Conservation (phyloP, 2,113 vertebrate genomes). For the Channa maculata region DNA sequence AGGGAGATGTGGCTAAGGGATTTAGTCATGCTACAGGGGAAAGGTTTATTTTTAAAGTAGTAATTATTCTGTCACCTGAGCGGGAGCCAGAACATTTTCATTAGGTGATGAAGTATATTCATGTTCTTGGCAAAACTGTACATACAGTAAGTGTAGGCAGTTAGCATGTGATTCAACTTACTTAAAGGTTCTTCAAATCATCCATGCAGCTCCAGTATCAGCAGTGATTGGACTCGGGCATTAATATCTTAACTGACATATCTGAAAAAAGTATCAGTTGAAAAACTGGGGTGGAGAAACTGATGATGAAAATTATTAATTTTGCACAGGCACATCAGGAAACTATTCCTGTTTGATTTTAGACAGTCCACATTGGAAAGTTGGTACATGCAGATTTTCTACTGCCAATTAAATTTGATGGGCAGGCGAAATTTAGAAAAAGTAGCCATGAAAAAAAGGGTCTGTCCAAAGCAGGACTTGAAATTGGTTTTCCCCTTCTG, state of each 20-base stretch:
- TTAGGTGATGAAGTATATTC: slow-evolving; percentile 50
- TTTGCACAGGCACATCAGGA: slow-evolving; percentile 1
- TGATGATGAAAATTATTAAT: background rate
- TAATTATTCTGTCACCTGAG: slow-evolving; percentile 67
- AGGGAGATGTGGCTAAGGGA: slow-evolving; percentile 12
- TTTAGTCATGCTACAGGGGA: slow-evolving; percentile 25
- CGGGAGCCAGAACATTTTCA: slow-evolving; percentile 58
- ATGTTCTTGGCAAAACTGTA: slow-evolving; percentile 22
- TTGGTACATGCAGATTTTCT: slow-evolving; percentile 20
- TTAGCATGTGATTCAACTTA: slow-evolving; percentile 3
- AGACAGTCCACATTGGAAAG: background rate
- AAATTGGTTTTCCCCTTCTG: slow-evolving; percentile 11
- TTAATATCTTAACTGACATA: background rate
- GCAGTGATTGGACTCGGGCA: background rate
- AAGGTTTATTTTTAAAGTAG: slow-evolving; percentile 57
- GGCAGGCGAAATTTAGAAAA: slow-evolving; percentile 27
- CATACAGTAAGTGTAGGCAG: background rate
- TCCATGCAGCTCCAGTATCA: background rate
- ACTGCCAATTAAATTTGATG: slow-evolving; percentile 52
- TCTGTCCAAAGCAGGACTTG: background rate
- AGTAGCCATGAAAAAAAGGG: background rate
- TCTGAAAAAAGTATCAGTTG: background rate
- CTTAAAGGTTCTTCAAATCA: slow-evolving; percentile 1
- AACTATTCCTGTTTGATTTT: background rate
- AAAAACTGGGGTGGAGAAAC: background rate